Base-by-base conservation (phyloP, 1,140 invertebrate species). In the Vanessa tameamea region DNA sequence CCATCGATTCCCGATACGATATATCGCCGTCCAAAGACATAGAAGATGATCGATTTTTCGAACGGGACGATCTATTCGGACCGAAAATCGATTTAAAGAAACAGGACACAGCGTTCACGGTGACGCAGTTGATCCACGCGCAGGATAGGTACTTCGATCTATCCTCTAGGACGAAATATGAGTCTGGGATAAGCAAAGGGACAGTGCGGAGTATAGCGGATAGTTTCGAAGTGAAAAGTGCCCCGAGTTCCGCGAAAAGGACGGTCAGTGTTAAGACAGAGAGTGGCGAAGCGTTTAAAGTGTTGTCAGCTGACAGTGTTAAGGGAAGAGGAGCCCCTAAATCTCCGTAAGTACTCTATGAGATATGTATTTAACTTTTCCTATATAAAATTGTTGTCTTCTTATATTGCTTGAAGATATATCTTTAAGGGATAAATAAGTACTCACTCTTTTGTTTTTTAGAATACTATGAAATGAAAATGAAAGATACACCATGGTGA, bases 101-200 rank as follows among this genome's bases (percentile, higher is more conserved):
- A 9, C 79, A 82, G 9, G 57, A 61, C 13, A 26, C 55, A 12
- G 80, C 89, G 66, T 92, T 92, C 53, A 90, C 88, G 0, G 89
- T 92, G 6, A 92, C 89, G 0, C 89, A 92, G 59, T 66, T 92
- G 72, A 91, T 91, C 8, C 89, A 92, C 73, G 91, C 89, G 2
- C 91, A 92, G 79, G 89, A 92, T 81, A 66, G 91, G 72, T 92
- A 91, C 64, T 92, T 82, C 72, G 89, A 92, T 84, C 61, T 92
- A 15, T 92, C 90, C 43, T 78, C 72, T 11, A 57, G 64, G 70
- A 82, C 66, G 68, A 75, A 64, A 53, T 81, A 71, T 57, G 53
- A 23, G 8, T 16, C 15, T 43, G 75, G 68, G 37, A 65, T 53
- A 15, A 51, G 48, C 13, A 61, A 37, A 26, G 57, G 57, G 57